These are phyloP conservation scores for Leucophenga varia DNA, from an alignment of 1,140 invertebrate species.

Conservation along the genomic window DNA sequence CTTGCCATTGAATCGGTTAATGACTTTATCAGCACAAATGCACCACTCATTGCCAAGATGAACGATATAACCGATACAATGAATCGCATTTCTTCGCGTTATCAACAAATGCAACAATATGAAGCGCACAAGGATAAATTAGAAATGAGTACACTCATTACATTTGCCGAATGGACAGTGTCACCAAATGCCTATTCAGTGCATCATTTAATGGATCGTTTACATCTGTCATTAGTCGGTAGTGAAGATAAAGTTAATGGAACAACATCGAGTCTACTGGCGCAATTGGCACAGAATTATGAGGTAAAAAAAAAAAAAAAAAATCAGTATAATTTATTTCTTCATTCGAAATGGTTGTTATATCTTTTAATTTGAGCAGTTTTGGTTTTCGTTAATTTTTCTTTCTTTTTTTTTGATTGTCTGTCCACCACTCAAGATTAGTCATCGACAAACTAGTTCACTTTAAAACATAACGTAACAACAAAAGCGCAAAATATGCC, in stretches of 20 bases:
- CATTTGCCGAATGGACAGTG: conserved; percentile 68
- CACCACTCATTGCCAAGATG: conserved; percentile 60
- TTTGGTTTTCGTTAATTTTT: no score
- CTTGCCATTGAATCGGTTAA: conserved; percentile 48
- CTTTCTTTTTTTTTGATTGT: no score
- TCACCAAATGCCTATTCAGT: conserved; percentile 65
- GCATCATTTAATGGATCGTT: conserved; percentile 65
- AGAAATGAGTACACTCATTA: conserved; percentile 66
- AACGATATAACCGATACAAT: conserved; percentile 63
- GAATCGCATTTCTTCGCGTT: conserved; percentile 61
- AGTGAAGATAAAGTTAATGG: conserved; percentile 24
- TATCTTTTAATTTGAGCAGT: no score
- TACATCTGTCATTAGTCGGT: conserved; percentile 61
- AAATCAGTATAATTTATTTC: no score
- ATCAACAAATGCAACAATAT: conserved; percentile 63
- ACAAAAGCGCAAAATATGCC: no score
- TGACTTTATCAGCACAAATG: conserved; percentile 38
- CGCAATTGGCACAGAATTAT: conserved; percentile 34
- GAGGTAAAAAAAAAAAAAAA: no score
- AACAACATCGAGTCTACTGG: conserved; percentile 34
- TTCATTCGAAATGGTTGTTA: no score
- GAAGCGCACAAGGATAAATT: conserved; percentile 57
- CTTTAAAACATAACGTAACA: no score
- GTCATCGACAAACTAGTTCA: no score
- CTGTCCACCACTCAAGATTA: no score